Evolutionary conservation across 2,888 invertebrate species (phyloP).

Genomic region (Oscheius sp.): DNA sequence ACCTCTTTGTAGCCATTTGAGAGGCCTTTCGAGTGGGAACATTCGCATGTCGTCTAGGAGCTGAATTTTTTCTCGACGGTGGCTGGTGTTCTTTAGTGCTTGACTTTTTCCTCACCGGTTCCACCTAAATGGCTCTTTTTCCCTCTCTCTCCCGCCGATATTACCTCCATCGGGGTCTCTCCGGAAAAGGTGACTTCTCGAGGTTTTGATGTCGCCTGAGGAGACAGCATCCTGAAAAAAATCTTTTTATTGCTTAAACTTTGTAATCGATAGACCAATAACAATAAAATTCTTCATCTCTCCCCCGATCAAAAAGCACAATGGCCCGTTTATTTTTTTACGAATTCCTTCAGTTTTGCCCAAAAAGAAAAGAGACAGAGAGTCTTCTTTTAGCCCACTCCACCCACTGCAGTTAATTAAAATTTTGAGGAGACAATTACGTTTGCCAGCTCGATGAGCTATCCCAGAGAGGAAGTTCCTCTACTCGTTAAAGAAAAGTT

Average conservation of each 20-base stretch:
- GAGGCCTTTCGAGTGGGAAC: constrained; percentile 48
- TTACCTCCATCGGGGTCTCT: constrained; percentile 21
- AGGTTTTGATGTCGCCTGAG: constrained; percentile 14
- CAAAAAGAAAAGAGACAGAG: no score
- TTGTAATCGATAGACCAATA: neutral
- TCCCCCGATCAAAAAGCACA: no score
- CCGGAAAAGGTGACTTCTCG: constrained; percentile 4
- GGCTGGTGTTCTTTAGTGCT: neutral
- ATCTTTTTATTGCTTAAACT: no score
- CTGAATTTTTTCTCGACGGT: constrained; percentile 9
- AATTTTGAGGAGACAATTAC: no score
- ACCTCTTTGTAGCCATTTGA: constrained; percentile 52
- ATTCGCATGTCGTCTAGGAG: constrained; percentile 36
- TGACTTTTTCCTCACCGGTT: constrained; percentile 25
- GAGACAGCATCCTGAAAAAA: constrained; percentile 27
- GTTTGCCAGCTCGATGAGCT: no score
- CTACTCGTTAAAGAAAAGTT: no score
- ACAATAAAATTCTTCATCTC: no score
- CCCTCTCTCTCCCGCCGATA: neutral
- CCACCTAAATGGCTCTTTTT: neutral
- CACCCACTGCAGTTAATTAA: no score
- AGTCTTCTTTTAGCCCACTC: no score
- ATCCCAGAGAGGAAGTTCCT: no score
- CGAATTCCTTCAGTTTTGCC: no score
- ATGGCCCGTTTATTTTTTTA: no score